Conservation (phyloP, 2,888 invertebrate species). For the Cosmopolites sordidus region DNA sequence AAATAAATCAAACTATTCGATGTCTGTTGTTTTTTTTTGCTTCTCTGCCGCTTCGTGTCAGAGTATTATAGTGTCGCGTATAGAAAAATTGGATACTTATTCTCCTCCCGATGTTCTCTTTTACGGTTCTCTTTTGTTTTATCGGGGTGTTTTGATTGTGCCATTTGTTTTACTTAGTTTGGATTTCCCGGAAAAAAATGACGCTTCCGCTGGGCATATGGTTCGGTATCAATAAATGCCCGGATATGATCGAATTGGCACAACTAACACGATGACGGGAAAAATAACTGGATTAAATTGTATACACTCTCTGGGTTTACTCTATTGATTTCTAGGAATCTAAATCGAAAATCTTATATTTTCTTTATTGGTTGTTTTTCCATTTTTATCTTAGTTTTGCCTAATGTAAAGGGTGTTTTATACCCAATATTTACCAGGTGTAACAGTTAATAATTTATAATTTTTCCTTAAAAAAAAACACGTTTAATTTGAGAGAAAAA, state of each 20-base stretch:
- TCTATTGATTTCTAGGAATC: too few species aligned
- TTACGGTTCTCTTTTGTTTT: neutral
- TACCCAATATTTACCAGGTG: too few species aligned
- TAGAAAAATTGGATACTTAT: slow-evolving; percentile 1
- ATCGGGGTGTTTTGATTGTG: slow-evolving; percentile 1
- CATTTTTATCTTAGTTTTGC: too few species aligned
- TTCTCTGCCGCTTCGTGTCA: neutral
- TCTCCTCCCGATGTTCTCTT: neutral
- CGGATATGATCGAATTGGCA: neutral
- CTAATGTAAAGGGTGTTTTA: too few species aligned
- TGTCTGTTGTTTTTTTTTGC: slow-evolving; percentile 1
- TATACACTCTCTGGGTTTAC: too few species aligned
- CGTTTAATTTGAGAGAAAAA: too few species aligned
- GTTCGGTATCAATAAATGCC: neutral
- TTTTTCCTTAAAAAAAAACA: too few species aligned
- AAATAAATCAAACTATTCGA: slow-evolving; percentile 8
- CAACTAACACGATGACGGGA: too few species aligned
- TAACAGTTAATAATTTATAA: too few species aligned
- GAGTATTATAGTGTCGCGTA: slow-evolving; percentile 3
- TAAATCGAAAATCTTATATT: too few species aligned
- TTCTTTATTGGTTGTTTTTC: too few species aligned
- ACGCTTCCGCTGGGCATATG: neutral
- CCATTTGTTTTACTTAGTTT: slow-evolving; percentile 1
- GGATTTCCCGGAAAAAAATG: neutral
- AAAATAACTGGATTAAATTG: too few species aligned